These are phyloP conservation scores for Carcharodon carcharias DNA, from an alignment of 2,797 vertebrate genomes.

Conservation along the genomic window DNA sequence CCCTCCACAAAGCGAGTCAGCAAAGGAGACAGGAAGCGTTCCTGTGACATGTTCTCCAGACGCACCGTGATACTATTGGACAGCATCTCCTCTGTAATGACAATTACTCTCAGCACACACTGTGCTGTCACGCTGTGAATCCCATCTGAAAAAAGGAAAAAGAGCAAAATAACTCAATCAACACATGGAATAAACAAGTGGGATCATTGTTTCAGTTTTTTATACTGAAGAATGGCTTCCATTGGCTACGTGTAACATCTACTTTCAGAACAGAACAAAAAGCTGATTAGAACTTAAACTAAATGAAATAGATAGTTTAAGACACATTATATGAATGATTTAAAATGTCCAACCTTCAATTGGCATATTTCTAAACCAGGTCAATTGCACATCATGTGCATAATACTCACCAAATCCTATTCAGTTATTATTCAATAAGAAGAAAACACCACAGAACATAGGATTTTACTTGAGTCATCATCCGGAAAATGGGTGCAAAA, in stretches of 20 bases:
- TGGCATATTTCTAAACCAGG: not conserved
- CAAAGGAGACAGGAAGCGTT: slow-evolving; percentile 87
- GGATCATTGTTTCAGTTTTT: not conserved
- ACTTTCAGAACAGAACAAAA: not conserved
- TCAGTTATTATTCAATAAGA: not conserved
- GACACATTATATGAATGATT: not conserved
- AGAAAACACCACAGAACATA: not conserved
- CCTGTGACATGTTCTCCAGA: slow-evolving; percentile 97
- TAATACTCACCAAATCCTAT: not conserved
- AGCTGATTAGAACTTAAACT: not conserved
- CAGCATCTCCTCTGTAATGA: slow-evolving; percentile 95
- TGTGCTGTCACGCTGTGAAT: slow-evolving; percentile 86
- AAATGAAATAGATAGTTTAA: not conserved
- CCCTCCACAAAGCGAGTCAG: slow-evolving; percentile 85
- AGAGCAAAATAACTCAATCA: slow-evolving; percentile 13
- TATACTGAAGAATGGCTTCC: not conserved
- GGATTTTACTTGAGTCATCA: not conserved
- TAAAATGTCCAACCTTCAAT: not conserved
- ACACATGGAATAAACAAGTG: not conserved
- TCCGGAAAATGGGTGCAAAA: not conserved
- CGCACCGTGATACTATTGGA: slow-evolving; percentile 94
- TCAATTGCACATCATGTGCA: not conserved
- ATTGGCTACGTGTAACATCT: not conserved
- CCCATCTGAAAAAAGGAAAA: slow-evolving; percentile 65
- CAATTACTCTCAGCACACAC: slow-evolving; percentile 82